Percentiles rank a stretch among this genome's conserved stretches.
These are phyloP conservation scores for Neria commutata DNA, from an alignment of 2,888 invertebrate species.

Conservation along the genomic window DNA sequence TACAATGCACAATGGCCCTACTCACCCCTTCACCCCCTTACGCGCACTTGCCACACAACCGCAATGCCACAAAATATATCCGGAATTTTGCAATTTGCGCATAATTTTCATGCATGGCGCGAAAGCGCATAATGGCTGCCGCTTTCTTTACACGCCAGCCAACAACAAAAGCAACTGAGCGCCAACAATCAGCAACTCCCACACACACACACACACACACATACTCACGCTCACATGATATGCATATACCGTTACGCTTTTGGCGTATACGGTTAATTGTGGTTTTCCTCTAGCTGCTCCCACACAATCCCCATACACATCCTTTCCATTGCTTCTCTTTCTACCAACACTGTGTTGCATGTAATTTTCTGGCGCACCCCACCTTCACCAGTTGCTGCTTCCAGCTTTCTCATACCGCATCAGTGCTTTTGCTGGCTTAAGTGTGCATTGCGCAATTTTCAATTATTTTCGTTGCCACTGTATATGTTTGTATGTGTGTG, in stretches of 20 bases:
- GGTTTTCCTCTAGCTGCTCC: constrained; percentile 15
- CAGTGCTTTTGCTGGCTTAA: constrained; percentile 22
- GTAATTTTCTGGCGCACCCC: no score
- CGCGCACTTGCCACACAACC: no score
- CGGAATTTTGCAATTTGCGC: constrained; percentile 54
- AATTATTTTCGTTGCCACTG: constrained; percentile 43
- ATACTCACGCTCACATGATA: constrained; percentile 10
- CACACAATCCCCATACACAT: neutral
- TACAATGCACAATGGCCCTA: neutral
- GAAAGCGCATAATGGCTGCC: neutral
- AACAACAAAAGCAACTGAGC: no score
- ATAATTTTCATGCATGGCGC: constrained; percentile 42
- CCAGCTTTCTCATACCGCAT: constrained; percentile 21
- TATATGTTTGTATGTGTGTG: constrained; percentile 18
- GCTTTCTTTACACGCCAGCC: neutral
- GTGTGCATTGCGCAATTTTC: constrained; percentile 58
- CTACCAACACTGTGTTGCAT: no score
- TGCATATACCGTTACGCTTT: constrained; percentile 27
- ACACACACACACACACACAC: neutral
- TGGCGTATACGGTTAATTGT: constrained; percentile 31
- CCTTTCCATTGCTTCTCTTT: neutral
- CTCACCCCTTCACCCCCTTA: neutral
- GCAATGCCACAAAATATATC: no score
- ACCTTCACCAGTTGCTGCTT: constrained; percentile 19
- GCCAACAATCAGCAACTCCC: neutral